These are phyloP conservation scores for Porites cylindrica DNA, from an alignment of 92 coral and sea anemone genomes.

Conservation along the genomic window DNA sequence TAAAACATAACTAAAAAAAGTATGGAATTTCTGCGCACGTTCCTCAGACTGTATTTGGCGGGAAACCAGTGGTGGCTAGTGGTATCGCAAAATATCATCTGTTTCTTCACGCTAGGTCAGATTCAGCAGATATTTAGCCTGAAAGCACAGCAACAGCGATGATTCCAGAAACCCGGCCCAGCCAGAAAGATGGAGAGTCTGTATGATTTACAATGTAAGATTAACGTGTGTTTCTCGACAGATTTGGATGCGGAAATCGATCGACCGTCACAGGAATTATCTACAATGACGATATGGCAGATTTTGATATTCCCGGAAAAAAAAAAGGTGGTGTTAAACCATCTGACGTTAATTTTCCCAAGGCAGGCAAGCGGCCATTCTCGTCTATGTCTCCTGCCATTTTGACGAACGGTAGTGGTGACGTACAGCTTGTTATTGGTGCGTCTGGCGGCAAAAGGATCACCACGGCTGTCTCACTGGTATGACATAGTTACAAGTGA, in stretches of 20 bases:
- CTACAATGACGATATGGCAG: conserved; percentile 75
- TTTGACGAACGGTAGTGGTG: conserved; percentile 59
- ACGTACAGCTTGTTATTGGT: conserved; percentile 68
- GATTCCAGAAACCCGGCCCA: too few species aligned
- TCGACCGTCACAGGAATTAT: conserved; percentile 73
- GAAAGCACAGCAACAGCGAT: too few species aligned
- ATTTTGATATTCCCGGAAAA: conserved; percentile 67
- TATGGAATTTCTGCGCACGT: too few species aligned
- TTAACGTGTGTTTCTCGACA: background rate
- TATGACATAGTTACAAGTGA: conserved; percentile 45
- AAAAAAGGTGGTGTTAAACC: conserved; percentile 59
- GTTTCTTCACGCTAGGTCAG: too few species aligned
- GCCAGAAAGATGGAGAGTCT: too few species aligned
- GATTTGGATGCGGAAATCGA: conserved; percentile 71
- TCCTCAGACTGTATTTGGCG: too few species aligned
- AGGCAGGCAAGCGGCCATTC: conserved; percentile 73
- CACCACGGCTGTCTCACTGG: conserved; percentile 54
- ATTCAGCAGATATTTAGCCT: too few species aligned
- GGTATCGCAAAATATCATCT: too few species aligned
- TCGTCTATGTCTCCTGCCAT: conserved; percentile 79
- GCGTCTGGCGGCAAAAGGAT: conserved; percentile 82
- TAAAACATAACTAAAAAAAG: too few species aligned
- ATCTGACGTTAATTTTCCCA: conserved; percentile 61
- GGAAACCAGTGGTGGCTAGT: too few species aligned
- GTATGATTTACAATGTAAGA: background rate